Percentiles rank a stretch among this genome's conserved stretches.
These are phyloP conservation scores for Ailuropoda melanoleuca DNA, from an alignment of 2,113 vertebrate species.

Conservation along the genomic window DNA sequence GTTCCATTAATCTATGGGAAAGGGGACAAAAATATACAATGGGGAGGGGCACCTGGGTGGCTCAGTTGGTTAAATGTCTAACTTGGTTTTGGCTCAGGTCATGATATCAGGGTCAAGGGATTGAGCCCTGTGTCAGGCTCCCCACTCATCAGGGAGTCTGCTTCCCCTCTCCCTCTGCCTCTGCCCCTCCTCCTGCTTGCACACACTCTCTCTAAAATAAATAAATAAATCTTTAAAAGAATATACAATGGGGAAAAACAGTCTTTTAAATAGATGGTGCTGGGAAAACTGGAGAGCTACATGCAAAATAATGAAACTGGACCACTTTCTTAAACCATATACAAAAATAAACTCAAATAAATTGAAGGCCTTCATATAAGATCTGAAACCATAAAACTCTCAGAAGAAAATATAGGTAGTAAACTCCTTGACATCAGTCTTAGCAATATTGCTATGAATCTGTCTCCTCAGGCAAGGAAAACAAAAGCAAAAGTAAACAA, in stretches of 20 bases:
- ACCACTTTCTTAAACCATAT: neutral
- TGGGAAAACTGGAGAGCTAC: neutral
- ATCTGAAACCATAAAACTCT: neutral
- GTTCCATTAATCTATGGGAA: neutral
- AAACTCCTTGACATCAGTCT: neutral
- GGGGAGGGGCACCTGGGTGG: neutral
- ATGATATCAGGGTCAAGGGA: neutral
- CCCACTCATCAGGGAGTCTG: neutral
- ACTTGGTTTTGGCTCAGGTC: neutral
- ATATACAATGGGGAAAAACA: neutral
- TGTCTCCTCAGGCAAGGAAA: neutral
- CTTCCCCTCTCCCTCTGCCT: neutral
- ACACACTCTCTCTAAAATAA: neutral
- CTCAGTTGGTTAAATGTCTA: neutral
- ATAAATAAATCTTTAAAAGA: neutral
- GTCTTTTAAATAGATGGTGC: neutral
- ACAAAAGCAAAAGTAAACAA: neutral
- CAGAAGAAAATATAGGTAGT: neutral
- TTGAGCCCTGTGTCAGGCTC: neutral
- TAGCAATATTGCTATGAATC: neutral
- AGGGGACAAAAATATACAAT: neutral
- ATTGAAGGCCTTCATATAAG: neutral
- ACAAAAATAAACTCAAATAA: neutral
- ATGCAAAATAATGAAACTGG: neutral
- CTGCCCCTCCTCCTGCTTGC: neutral